Base-by-base conservation (phyloP, 2,797 vertebrate species). In the Chloroceryle inda region DNA sequence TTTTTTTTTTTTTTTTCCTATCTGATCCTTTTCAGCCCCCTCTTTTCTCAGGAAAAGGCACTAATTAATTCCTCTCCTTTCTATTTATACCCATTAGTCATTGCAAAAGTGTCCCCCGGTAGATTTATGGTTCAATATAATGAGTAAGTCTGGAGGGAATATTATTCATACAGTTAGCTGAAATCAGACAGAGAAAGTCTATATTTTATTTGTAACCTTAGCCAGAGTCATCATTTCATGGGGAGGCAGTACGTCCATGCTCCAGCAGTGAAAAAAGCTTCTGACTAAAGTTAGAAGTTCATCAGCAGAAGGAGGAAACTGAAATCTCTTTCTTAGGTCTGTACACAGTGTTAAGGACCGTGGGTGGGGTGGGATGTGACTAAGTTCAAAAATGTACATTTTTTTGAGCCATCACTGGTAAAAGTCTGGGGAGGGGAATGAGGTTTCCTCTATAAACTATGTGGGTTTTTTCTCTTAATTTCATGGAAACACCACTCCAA, bases 401-500 rank as follows among this genome's bases (percentile, higher is more conserved):
- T 82, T 79, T 89, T 72, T 40, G 21, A 94, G 66, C 69, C 37
- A 52, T 91, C 62, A 29, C 47, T 83, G 63, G 59, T 75, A 92
- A 95, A 74, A 87, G n/a, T 5, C 64, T 74, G 58, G 63, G 77
- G 56, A 89, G 56, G 37, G 49, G 90, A 86, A 77, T 62, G 61
- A 86, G 75, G 84, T 92, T 95, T 93, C 62, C 84, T 96, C 52
- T 88, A 68, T 85, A 93, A 95, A 94, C 80, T 72, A 31, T 73
- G 89, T 56, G 81, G 61, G 27, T 89, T 84, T 66, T 75, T 69
- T 14, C 38, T 94, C 71, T 75, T 94, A 76, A 90, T 92, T 97
- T 95, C 92, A 95, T 92, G 96, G 96, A 97, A 97, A 98, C 95
- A 85, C 81, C 56, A 49, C 93, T 96, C 92, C 78, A 94, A 93